Evolutionary conservation across 2,888 invertebrate species (phyloP), one percentile per base, ranked within the genome.

Genomic region (Meiosimyza platycephala): DNA sequence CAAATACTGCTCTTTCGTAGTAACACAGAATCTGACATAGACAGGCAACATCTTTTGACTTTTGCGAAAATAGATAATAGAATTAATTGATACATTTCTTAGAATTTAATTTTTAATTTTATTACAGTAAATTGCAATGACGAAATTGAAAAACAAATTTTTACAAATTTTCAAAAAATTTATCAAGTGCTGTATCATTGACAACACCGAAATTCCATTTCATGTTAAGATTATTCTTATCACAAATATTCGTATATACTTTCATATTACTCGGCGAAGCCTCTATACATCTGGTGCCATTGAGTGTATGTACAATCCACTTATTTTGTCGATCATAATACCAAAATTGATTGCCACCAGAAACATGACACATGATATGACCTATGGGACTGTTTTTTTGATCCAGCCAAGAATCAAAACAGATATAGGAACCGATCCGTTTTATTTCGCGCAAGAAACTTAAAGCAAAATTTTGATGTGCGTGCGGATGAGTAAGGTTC

Each of bases 331-430:
- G 84, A 78, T 94, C 90, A 84, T 96, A 98, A 79, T 91, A 91
- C 95, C 97, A 98, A 79, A 94, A 90, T 86, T 99, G 98, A 88
- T 99, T 98, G 3, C 98, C 98, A 75, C 94, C 93, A 83, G 94
- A 93, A 0, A 96, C 94, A 83, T 99, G 98, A 79, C 98, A 99
- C 0, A 95, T 93, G 0, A 96, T 93, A 81, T 91, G 91, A 28
- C 3, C 0, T 90, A 88, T 76, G 9, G 70, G 1, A 97, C 93
- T 84, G 28, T 28, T 4, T 28, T 28, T 28, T 4, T 28, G 28
- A 3, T 28, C 4, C 28, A 4, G 28, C 28, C 28, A 28, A 28
- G 4, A 28, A 28, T 98, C 98, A 88, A 97, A 93, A 84, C 98
- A 99, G 79, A 95, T 90, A 28, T 90, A 91, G 55, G 94, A 89